Percentiles rank a stretch among this genome's conserved stretches.
phyloP scores from a whole-genome alignment of 92 coral and sea anemone genomes.

The Parazoanthus atlanticus region DNA sequence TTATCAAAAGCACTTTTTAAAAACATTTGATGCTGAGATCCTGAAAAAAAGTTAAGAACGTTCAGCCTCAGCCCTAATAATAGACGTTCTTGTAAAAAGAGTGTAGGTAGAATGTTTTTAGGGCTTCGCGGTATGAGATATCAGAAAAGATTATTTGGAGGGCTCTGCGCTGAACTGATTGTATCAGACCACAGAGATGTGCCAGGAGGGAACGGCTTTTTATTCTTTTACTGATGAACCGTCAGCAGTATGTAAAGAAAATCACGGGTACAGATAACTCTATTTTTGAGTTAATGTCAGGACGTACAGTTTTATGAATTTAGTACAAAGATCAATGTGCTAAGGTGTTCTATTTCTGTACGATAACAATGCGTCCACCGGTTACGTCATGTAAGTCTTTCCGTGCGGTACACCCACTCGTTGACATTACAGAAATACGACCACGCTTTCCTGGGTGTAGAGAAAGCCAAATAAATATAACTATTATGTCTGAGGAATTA shows the following conservation, averaged over 20 bases:
- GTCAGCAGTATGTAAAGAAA: not conserved
- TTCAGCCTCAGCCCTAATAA: too few species aligned
- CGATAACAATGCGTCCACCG: not conserved
- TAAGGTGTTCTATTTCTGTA: not conserved
- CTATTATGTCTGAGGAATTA: not conserved
- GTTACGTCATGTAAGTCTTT: not conserved
- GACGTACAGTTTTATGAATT: not conserved
- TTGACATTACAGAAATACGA: not conserved
- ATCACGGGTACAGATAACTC: not conserved
- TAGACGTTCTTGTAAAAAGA: too few species aligned
- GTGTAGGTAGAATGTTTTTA: too few species aligned
- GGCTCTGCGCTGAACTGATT: conserved; percentile 3
- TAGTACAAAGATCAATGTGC: not conserved
- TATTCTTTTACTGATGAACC: not conserved
- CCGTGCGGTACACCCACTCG: not conserved
- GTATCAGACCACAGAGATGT: not conserved
- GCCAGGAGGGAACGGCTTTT: not conserved
- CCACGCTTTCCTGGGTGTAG: not conserved
- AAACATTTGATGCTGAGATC: too few species aligned
- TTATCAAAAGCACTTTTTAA: too few species aligned
- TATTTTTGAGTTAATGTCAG: not conserved
- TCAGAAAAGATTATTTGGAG: not conserved
- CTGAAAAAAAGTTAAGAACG: too few species aligned
- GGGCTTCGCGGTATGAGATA: not conserved
- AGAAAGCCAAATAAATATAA: not conserved